Base-by-base conservation (phyloP, 1,140 invertebrate genomes). In the Archegozetes longisetosus region DNA sequence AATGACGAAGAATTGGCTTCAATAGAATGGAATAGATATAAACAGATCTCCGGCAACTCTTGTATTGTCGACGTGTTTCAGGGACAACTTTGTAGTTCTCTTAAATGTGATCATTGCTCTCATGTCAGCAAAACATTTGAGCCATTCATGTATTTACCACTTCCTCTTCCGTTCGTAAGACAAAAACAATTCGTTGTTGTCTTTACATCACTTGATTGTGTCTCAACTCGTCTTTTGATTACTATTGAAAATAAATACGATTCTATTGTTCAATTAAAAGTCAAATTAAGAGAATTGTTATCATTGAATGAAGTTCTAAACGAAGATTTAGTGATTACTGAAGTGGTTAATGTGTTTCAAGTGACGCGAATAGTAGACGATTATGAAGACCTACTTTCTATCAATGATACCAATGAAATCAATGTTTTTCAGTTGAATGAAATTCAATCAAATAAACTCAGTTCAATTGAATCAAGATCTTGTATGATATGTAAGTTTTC, bases 101-200 rank as follows among this genome's bases (percentile, higher is more conserved):
- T 84, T 72, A 74, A 73, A 25, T 84, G 82, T 65, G 77, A 76
- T n/a, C 75, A 74, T 46, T 84, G 82, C 70, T 75, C 76, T 40
- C 80, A 81, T 68, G 74, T 80, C 14, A 84, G 82, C 2, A 78
- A 83, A 12, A 84, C 82, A 12, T 83, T 81, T 65, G 82, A 84
- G 65, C 82, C 82, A 29, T 84, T 84, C 64, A 83, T 83, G 80
- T 84, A 84, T 68, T 72, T 84, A 2, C 82, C 82, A 20, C 77
- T 84, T 40, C 82, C 82, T 6, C 70, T 84, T 56, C 82, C 82
- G 50, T 75, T 79, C 64, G 81, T 80, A 17, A 79, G 81, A 74
- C 79, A 84, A 66, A 74, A 76, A 60, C 80, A 82, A 68, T 70
- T 84, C 58, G 66, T 47, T 4, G 3, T 56, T 2, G 46, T 23